Base-by-base conservation (phyloP, 2,113 vertebrate genomes). In the Corythoichthys intestinalis region DNA sequence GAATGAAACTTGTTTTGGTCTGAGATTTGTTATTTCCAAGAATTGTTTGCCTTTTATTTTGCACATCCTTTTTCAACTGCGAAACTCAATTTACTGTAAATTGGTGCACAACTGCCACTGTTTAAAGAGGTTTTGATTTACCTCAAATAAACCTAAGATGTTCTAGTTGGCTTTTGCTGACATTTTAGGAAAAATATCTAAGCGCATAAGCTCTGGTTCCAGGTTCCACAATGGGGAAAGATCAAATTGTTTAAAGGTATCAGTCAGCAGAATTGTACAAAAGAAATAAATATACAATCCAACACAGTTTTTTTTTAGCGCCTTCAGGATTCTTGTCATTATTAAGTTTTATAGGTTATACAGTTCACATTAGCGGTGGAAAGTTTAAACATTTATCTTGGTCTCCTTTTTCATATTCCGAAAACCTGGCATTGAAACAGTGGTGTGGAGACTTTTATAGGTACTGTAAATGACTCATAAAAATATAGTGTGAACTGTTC, bases 61-160 rank as follows among this genome's bases (percentile, higher is more conserved):
- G 20, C 20, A 61, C 56, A 76, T 47, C 38, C 49, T 39, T 48
- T 4, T 46, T 63, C 35, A 46, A n/a, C 67, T 49, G 20, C 20
- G 20, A 28, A 28, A 28, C 20, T 28, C 20, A 28, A 28, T 28
- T 28, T 28, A 28, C 20, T 28, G 20, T 28, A 28, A 28, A 28
- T 28, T 28, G 20, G 20, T 28, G 20, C 20, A 28, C 20, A 28
- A 28, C 20, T 28, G 20, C 20, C 20, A 28, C 20, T 28, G 20
- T 28, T 28, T 28, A 28, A 28, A 28, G 20, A 28, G 20, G 20
- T 28, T 28, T 28, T 28, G 20, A 28, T 28, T 41, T 5, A 41
- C 7, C 41, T 41, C 41, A 41, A 41, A 41, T 41, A 41, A 41
- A 4, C 4, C 7, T 4, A 41, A 41, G 41, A 41, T 7, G 41